Evolutionary conservation across 1,140 invertebrate species (phyloP), one percentile per base, ranked within the genome.

Genomic region (Heliconius melpomene): DNA sequence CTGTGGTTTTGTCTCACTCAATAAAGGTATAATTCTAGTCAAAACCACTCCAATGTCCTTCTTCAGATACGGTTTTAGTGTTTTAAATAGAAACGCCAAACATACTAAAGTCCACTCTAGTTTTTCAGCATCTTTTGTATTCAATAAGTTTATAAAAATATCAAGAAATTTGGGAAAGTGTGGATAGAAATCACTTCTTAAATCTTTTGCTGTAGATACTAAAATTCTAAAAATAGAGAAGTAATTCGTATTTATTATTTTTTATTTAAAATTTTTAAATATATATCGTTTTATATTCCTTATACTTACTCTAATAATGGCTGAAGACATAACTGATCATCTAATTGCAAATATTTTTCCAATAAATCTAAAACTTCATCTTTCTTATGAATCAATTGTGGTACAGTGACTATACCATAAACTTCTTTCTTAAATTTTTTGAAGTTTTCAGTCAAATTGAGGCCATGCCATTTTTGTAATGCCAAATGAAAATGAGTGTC

Each of bases 61-160:
- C 3, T 98, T 96, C 73, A 99, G 94, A 88, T 96, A 97, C 23
- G 97, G 95, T 96, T 98, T 98, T 18, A 99, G 93, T 77, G 97
- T 97, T 95, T 99, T 99, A 88, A 98, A 99, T 23, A 99, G 87
- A 93, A 98, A 98, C 1, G 98, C 98, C 40, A 99, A 90, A 86
- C 97, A 96, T 16, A 97, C 96, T 72, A 99, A 97, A 1, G 96
- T 96, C 95, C 97, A 97, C 92, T 98, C 98, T 70, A 99, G 89
- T 79, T 97, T 95, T 70, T 99, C 98, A 2, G 96, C 94, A 90
- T 98, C 96, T 94, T 98, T 97, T 6, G 96, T 97, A 79, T 97
- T 95, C 7, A 99, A 89, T 26, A 98, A 92, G 78, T 95, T 95
- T 20, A 98, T 96, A 3, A 98, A 91, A 20, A 97, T 94, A 75